Evolutionary conservation across 1,140 invertebrate genomes (phyloP).

Genomic region (Philopotamus ludificatus): DNA sequence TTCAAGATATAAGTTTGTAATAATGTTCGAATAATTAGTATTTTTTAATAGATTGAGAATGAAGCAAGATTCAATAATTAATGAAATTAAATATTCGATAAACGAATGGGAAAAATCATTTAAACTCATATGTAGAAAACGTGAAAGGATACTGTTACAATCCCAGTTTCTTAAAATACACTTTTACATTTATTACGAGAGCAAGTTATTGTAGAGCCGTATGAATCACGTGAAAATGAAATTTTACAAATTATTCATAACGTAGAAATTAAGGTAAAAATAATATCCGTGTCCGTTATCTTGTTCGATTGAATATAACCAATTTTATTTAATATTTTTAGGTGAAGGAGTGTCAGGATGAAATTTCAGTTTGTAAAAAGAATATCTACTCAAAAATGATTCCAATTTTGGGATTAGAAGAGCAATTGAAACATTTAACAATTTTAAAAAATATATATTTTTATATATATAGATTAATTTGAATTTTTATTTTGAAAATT

Average conservation of each 20-base stretch:
- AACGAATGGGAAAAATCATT: conserved; percentile 67
- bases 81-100: conserved; percentile 59
- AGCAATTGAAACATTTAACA: conserved; percentile 3
- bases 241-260: no score
- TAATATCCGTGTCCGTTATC: no score
- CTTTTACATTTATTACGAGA: conserved; percentile 78
- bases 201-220: conserved; percentile 72
- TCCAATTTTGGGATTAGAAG: not conserved
- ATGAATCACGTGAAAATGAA: conserved; percentile 70
- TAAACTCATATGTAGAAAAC: conserved; percentile 59
- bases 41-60: conserved; percentile 48
- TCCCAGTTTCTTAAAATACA: conserved; percentile 65
- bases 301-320: no score
- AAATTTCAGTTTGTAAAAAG: conserved; percentile 2
- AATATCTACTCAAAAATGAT: not conserved
- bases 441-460: not conserved
- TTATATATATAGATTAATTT: not conserved
- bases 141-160: conserved; percentile 63
- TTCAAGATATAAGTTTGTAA: no score
- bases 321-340: no score
- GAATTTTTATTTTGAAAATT: not conserved
- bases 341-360: not conserved
- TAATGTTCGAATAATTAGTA: no score
- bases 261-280: no score
- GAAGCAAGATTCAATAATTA: conserved; percentile 65